Conservation (phyloP, 2,888 invertebrate genomes). For the Apomyelois bistriatella region DNA sequence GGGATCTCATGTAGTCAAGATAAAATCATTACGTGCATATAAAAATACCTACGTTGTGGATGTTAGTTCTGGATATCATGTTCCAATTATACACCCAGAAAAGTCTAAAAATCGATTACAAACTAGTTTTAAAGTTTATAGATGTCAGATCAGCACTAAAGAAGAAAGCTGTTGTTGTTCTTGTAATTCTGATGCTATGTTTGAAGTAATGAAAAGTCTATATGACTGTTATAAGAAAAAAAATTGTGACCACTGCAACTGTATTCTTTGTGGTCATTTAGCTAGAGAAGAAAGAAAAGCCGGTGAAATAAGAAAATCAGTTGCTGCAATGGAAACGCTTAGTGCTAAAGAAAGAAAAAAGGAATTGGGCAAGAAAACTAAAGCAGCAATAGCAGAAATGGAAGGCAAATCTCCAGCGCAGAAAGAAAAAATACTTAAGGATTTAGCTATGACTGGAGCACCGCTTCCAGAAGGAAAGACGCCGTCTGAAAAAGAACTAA, state of each 20-base stretch:
- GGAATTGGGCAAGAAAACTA: conserved; percentile 18
- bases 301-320: conserved; percentile 31
- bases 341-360: conserved; percentile 17
- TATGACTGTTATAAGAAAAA: conserved; percentile 65
- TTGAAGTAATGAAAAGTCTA: conserved; percentile 65
- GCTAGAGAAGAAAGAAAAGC: conserved; percentile 31
- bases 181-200: conserved; percentile 65
- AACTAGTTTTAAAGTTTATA: conserved; percentile 29
- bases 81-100: conserved; percentile 17
- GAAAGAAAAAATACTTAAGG: conserved; percentile 23
- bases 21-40: conserved; percentile 18
- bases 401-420: conserved; percentile 21
- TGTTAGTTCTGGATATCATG: conserved; percentile 21
- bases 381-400: conserved; percentile 17
- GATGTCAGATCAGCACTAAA: conserved; percentile 40
- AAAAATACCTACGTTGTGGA: conserved; percentile 26
- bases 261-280: conserved; percentile 54
- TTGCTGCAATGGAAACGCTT: conserved; percentile 18
- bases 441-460: conserved; percentile 17
- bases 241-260: conserved; percentile 56
- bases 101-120: conserved; percentile 12
- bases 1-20: conserved; percentile 20
- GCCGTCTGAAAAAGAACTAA: conserved; percentile 30
- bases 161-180: conserved; percentile 53
- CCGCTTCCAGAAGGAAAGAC: conserved; percentile 33